phyloP scores from a whole-genome alignment of 2,113 vertebrate genomes.

The Tiliqua scincoides region DNA sequence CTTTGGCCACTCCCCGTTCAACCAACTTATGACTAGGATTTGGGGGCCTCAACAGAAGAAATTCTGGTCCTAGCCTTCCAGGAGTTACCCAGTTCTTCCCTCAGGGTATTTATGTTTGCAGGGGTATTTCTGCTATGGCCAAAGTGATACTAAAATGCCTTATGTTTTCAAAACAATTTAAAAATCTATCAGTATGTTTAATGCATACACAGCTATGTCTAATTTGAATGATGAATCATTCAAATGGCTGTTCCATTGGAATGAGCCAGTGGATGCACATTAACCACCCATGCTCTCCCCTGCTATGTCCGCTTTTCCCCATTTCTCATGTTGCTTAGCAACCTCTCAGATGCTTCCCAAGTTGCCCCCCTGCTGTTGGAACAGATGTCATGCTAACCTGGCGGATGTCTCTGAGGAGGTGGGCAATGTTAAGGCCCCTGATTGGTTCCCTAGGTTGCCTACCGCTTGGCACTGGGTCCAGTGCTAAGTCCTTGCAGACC shows the following conservation, averaged over 20 bases:
- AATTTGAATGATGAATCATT: not conserved
- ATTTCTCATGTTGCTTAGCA: conserved; percentile 8
- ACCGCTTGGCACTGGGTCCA: not conserved
- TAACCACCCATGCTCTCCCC: not conserved
- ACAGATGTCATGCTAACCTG: not conserved
- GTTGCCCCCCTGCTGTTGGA: not conserved
- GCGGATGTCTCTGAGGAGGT: not conserved
- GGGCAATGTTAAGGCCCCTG: not conserved
- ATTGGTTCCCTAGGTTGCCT: not conserved
- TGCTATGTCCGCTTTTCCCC: not conserved
- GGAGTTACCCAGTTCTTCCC: not conserved
- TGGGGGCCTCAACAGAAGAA: not conserved
- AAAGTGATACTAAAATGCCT: not conserved
- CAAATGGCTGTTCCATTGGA: not conserved
- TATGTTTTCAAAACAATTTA: not conserved
- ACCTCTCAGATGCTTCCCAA: not conserved
- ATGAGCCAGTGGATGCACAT: not conserved
- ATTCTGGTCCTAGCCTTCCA: not conserved
- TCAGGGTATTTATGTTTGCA: not conserved
- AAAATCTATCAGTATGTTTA: not conserved
- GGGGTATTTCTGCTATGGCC: not conserved
- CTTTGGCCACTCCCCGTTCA: not conserved
- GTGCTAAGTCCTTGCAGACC: not conserved
- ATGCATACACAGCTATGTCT: not conserved
- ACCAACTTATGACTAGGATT: not conserved